phyloP scores from a whole-genome alignment of 1,140 invertebrate species.

The Reticulitermes speratus region DNA sequence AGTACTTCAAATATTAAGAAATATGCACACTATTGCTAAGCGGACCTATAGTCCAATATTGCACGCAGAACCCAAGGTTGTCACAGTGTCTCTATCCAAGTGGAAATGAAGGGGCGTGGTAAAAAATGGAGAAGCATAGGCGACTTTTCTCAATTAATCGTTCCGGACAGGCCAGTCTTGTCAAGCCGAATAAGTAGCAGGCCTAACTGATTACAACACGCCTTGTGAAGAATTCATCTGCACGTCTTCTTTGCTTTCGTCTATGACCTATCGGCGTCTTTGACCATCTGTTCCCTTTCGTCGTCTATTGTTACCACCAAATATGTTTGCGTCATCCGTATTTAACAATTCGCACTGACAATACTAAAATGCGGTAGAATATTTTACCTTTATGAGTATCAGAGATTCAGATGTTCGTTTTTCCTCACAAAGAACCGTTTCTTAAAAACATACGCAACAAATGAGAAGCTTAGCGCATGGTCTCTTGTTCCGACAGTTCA shows the following conservation, averaged over 20 bases:
- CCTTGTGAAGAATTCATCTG: background rate
- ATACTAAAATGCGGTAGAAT: background rate
- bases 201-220: constrained; percentile 9
- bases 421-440: no score
- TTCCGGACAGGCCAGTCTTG: background rate
- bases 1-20: no score
- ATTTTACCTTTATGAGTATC: background rate
- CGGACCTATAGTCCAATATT: background rate
- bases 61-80: background rate
- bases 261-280: constrained; percentile 4
- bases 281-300: constrained; percentile 14
- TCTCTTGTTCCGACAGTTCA: no score
- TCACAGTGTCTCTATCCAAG: constrained; percentile 12
- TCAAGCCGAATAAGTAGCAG: constrained; percentile 5
- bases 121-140: background rate
- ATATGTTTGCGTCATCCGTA: background rate
- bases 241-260: background rate
- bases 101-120: background rate
- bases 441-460: no score
- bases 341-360: background rate
- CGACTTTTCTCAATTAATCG: constrained; percentile 12
- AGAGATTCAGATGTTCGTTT: background rate
- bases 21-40: no score
- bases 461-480: no score
- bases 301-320: background rate